Conservation (phyloP, 1,140 invertebrate genomes). For the Cataglyphis hispanica region DNA sequence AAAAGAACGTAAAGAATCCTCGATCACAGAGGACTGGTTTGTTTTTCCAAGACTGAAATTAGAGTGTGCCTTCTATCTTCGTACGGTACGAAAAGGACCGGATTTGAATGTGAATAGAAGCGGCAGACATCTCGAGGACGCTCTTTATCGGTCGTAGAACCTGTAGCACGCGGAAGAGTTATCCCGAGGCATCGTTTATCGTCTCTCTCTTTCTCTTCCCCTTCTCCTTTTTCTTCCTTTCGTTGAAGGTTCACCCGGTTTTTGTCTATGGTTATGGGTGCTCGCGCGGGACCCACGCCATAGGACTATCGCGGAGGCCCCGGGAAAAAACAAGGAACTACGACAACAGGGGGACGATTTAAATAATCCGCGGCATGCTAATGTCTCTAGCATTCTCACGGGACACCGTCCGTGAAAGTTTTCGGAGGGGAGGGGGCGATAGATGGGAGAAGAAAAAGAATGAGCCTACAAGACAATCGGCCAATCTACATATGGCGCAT, state of each 20-base stretch:
- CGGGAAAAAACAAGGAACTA: slow-evolving; percentile 78
- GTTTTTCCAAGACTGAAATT: slow-evolving; percentile 77
- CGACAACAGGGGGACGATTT: slow-evolving; percentile 79
- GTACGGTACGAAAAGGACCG: slow-evolving; percentile 47
- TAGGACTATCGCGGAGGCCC: slow-evolving; percentile 57
- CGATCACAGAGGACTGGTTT: slow-evolving; percentile 62
- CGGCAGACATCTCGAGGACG: slow-evolving; percentile 64
- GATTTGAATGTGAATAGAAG: slow-evolving; percentile 75
- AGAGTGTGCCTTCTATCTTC: slow-evolving; percentile 53
- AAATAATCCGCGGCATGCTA: slow-evolving; percentile 82
- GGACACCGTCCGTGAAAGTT: slow-evolving; percentile 44
- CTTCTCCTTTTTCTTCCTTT: background rate
- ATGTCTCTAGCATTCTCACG: slow-evolving; percentile 79
- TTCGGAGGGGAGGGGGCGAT: slow-evolving; percentile 18
- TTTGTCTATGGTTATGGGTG: slow-evolving; percentile 69
- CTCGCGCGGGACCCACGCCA: slow-evolving; percentile 67
- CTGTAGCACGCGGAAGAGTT: slow-evolving; percentile 57
- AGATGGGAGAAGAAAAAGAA: slow-evolving; percentile 65
- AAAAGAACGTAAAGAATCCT: slow-evolving; percentile 37
- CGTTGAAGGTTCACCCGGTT: slow-evolving; percentile 66
- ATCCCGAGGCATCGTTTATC: slow-evolving; percentile 46
- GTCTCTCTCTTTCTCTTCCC: background rate
- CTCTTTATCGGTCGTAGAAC: slow-evolving; percentile 60
- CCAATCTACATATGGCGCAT: slow-evolving; percentile 76
- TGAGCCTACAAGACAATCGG: slow-evolving; percentile 77